Base-by-base conservation (phyloP, 2,113 vertebrate genomes). In the Passer montanus region DNA sequence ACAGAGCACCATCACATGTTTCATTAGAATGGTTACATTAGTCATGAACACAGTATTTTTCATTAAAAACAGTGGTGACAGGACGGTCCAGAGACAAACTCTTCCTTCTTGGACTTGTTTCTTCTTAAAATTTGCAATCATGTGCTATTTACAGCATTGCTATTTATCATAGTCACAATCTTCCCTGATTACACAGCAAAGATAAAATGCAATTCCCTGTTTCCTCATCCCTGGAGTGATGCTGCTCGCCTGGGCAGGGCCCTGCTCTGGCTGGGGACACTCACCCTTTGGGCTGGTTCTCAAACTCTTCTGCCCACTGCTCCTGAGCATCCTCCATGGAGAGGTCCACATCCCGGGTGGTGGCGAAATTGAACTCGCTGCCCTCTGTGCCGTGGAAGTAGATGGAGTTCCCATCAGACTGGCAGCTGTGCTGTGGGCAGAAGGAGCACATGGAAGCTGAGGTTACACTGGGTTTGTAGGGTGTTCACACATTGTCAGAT, bases 221-320 rank as follows among this genome's bases (percentile, higher is more conserved):
- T 44, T 43, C 30, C 47, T 68, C 30, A 33, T 37, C 44, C 59
- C n/a, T 27, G 21, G 15, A 75, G 41, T 4, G 69, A 92, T 55
- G 62, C 44, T 91, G 39, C 28, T 67, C 1, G 0, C 9, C 49
- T 27, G 22, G 24, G 33, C 31, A 58, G 13, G 4, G 31, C n/a
- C 22, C 37, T 59, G 11, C 2, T 2, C 2, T 4, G 37, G 46
- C 3, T 39, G 52, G 55, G 83, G 85, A 76, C 85, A 98, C 99
- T 98, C 97, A 99, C 99, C 99, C 99, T 60, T 98, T 98, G 12
- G 98, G 99, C 39, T 98, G 98, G 94, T 95, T 99, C 97, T 99
- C 99, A 98, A 99, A 99, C 94, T 99, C 99, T 95, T 99, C 99
- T 97, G 99, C 98, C 99, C 99, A 99, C 91, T 99, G 99, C 94